These are phyloP conservation scores for Cromileptes altivelis DNA, from an alignment of 2,113 vertebrate genomes.

Conservation along the genomic window DNA sequence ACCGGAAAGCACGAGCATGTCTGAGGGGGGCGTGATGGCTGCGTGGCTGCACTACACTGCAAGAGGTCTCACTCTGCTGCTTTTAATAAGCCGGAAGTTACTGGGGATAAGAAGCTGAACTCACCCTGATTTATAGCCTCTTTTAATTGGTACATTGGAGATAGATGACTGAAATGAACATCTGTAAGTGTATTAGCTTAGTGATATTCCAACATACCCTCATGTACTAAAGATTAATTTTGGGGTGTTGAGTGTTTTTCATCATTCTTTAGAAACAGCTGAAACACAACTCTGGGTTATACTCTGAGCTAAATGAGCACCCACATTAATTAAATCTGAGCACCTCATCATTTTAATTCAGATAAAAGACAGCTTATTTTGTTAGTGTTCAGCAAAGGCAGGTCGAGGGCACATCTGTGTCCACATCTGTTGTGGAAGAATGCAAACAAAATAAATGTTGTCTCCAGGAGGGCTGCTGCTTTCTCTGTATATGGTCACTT, in stretches of 20 bases:
- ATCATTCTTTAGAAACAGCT: neutral
- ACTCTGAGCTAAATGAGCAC: neutral
- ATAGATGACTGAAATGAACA: neutral
- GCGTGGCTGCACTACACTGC: neutral
- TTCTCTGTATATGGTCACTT: slow-evolving; percentile 24
- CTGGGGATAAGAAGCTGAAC: neutral
- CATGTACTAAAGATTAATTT: neutral
- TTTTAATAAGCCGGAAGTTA: neutral
- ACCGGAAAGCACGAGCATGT: neutral
- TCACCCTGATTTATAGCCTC: no score
- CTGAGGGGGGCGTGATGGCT: slow-evolving; percentile 1
- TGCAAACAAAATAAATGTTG: neutral
- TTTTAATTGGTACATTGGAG: neutral
- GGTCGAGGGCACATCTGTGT: neutral
- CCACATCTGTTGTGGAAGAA: neutral
- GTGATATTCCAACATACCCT: neutral
- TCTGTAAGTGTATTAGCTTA: neutral
- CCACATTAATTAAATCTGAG: neutral
- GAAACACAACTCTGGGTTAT: neutral
- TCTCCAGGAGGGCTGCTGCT: neutral
- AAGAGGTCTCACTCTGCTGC: slow-evolving; percentile 39
- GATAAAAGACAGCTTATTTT: slow-evolving; percentile 8
- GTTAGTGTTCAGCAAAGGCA: neutral
- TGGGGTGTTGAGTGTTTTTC: neutral
- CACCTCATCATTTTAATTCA: neutral